These are phyloP conservation scores for Heterohyrax brucei DNA, from an alignment of 2,797 vertebrate species.

Conservation along the genomic window DNA sequence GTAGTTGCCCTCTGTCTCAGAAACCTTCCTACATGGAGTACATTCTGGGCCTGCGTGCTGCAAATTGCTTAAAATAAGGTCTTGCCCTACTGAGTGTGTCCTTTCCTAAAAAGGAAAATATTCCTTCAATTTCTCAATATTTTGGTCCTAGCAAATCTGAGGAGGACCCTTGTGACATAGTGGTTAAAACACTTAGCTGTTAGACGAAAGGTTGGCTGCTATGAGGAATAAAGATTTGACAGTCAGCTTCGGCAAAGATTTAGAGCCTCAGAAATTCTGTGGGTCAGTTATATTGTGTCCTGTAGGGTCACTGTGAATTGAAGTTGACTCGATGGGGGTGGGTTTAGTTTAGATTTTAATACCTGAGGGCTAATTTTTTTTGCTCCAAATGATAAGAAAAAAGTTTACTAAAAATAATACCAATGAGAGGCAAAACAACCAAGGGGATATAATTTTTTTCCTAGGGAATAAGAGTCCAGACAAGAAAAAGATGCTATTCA, in stretches of 20 bases:
- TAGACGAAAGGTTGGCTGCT: too few relatives aligned
- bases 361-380: neutral
- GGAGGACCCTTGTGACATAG: too few relatives aligned
- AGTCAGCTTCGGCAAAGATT: too few relatives aligned
- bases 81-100: constrained; percentile 59
- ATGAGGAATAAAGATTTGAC: too few relatives aligned
- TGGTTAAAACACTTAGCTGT: too few relatives aligned
- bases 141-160: constrained; percentile 22
- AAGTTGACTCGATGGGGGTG: too few relatives aligned
- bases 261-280: too few relatives aligned
- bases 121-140: constrained; percentile 3
- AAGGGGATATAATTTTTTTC: neutral
- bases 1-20: constrained; percentile 63
- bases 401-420: neutral
- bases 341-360: neutral
- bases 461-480: neutral
- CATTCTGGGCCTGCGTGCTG: neutral
- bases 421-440: neutral
- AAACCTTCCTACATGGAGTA: constrained; percentile 59
- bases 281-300: too few relatives aligned
- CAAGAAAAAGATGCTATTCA: neutral
- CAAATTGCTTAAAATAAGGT: constrained; percentile 62
- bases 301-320: too few relatives aligned
- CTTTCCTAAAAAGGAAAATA: neutral
- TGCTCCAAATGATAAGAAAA: constrained; percentile 27